Conservation (phyloP, 2,888 invertebrate genomes). For the Ochropleura leucogaster region DNA sequence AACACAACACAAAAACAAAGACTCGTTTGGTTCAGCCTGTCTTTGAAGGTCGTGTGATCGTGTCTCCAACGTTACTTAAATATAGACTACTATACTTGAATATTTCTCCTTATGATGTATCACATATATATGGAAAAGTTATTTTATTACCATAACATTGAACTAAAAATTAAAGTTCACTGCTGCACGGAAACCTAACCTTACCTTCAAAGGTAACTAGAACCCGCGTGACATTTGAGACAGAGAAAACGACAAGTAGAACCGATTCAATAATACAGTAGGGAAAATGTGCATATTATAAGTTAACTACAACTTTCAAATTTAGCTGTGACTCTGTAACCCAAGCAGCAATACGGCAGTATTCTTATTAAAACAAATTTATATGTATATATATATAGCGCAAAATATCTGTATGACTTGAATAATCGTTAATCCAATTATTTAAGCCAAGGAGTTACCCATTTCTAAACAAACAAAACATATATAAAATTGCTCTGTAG, state of each 20-base stretch:
- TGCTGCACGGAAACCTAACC: conserved; percentile 25
- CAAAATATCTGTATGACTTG: too few species aligned
- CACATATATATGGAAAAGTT: background rate
- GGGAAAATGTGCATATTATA: background rate
- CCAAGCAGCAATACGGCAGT: background rate
- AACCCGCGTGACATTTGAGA: conserved; percentile 31
- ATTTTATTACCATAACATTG: background rate
- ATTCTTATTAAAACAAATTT: too few species aligned
- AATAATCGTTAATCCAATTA: too few species aligned
- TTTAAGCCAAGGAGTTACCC: too few species aligned
- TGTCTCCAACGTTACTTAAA: background rate
- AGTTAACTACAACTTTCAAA: too few species aligned
- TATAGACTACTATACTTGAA: background rate
- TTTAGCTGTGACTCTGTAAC: background rate
- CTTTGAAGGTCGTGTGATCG: conserved; percentile 20
- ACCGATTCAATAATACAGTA: background rate
- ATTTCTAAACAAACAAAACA: too few species aligned
- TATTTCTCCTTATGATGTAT: background rate
- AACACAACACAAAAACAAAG: background rate
- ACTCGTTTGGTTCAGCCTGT: background rate
- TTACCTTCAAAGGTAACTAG: conserved; percentile 31
- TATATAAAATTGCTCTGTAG: too few species aligned
- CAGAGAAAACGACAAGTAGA: conserved; percentile 35
- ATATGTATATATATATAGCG: too few species aligned
- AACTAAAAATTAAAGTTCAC: conserved; percentile 52